Evolutionary conservation across 2,113 vertebrate species (phyloP).

Genomic region (Arenaria interpres): DNA sequence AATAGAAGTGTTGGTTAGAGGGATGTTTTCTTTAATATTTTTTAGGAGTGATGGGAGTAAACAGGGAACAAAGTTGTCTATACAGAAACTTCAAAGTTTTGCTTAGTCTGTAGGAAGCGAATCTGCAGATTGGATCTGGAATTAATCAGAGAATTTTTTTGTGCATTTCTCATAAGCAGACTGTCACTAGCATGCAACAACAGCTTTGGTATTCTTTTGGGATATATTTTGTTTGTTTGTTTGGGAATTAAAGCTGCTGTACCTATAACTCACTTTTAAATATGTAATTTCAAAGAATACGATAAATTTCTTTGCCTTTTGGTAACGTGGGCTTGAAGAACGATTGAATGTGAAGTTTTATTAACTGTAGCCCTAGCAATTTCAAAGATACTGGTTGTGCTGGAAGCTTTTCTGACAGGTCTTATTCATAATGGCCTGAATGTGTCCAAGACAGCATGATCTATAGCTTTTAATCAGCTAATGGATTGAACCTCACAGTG

Average conservation of each 20-base stretch:
- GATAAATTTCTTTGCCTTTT: conserved; percentile 40
- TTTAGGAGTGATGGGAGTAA: neutral
- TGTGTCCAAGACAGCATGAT: conserved; percentile 64
- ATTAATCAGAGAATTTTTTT: neutral
- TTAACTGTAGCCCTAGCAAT: conserved; percentile 72
- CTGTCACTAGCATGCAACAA: neutral
- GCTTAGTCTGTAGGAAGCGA: neutral
- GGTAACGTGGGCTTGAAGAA: neutral
- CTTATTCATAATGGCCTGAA: conserved; percentile 67
- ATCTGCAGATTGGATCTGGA: neutral
- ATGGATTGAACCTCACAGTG: conserved; percentile 60
- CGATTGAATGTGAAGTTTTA: conserved; percentile 64
- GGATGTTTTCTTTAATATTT: neutral
- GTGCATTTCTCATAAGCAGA: neutral
- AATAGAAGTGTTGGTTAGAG: neutral
- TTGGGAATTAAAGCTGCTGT: neutral
- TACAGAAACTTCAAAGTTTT: neutral
- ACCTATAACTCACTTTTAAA: conserved; percentile 45
- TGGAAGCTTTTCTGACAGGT: conserved; percentile 65
- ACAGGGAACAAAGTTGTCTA: neutral
- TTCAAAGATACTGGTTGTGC: conserved; percentile 57
- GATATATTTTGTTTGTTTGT: neutral
- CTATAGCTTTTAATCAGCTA: conserved; percentile 78
- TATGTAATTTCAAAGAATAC: conserved; percentile 53
- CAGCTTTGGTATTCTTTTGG: neutral